phyloP scores from a whole-genome alignment of 53 echinoderm and acorn worm species.

The Holothuria scabra region DNA sequence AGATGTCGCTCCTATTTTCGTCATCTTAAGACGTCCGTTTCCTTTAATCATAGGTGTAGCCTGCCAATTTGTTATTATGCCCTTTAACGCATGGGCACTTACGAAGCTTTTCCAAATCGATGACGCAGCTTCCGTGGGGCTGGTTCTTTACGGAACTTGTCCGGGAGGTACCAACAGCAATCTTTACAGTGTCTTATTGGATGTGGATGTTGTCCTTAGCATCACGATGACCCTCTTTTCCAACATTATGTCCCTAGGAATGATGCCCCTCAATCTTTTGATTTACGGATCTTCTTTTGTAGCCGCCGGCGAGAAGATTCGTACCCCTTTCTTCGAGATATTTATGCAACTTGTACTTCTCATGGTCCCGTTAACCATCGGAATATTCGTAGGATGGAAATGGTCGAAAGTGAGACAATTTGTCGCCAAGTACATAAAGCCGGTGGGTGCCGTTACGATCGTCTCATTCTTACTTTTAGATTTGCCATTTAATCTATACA shows the following conservation, averaged over 20 bases:
- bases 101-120: conserved; percentile 68
- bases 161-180: conserved; percentile 95
- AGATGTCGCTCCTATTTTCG: conserved; percentile 67
- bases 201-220: conserved; percentile 85
- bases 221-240: conserved; percentile 95
- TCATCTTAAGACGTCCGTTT: conserved; percentile 76
- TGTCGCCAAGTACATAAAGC: conserved; percentile 85
- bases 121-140: conserved; percentile 71
- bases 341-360: conserved; percentile 79
- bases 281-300: conserved; percentile 80
- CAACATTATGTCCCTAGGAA: conserved; percentile 75
- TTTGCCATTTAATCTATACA: conserved; percentile 80
- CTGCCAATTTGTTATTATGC: conserved; percentile 96
- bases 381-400: conserved; percentile 72
- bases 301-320: conserved; percentile 60
- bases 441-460: conserved; percentile 68
- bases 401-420: conserved; percentile 67
- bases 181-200: conserved; percentile 76
- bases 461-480: conserved; percentile 66
- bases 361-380: conserved; percentile 72
- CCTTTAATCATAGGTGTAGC: conserved; percentile 80
- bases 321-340: conserved; percentile 82
- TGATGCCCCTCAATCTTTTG: conserved; percentile 94
- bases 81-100: conserved; percentile 75
- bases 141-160: conserved; percentile 84